Evolutionary conservation across 2,888 invertebrate genomes (phyloP).

Genomic region (Onchidella celtica): DNA sequence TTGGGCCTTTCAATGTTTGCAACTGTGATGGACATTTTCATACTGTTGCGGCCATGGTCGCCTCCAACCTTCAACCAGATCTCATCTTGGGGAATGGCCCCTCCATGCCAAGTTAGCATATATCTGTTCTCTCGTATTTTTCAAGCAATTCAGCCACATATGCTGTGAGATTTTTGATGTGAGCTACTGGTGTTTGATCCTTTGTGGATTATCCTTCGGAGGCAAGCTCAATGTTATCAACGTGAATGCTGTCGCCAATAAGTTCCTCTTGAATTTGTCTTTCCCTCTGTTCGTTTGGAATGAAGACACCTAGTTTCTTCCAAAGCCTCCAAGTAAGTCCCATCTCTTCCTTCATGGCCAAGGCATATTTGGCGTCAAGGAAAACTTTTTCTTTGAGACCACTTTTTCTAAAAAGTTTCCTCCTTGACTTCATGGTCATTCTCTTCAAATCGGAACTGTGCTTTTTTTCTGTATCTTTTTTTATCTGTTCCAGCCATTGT

Average conservation of each 20-base stretch:
- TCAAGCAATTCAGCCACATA: neutral
- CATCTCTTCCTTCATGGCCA: conserved; percentile 6
- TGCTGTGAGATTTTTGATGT: neutral
- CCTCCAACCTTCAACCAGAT: neutral
- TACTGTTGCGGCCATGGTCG: neutral
- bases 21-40: neutral
- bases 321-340: conserved; percentile 6
- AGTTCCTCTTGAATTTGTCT: too few relatives aligned
- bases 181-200: neutral
- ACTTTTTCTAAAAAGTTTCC: neutral
- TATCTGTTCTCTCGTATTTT: neutral
- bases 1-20: neutral
- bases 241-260: neutral
- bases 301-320: neutral
- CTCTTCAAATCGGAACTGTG: conserved; percentile 3
- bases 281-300: neutral
- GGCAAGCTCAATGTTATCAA: neutral
- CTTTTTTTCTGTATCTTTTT: too few relatives aligned
- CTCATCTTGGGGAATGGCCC: neutral
- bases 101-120: neutral
- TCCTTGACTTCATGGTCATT: neutral
- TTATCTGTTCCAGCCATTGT: too few relatives aligned
- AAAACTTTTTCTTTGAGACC: conserved; percentile 8
- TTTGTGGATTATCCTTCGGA: neutral
- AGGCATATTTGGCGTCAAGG: conserved; percentile 3